Evolutionary conservation across 2,888 invertebrate genomes (phyloP), one percentile per base, ranked within the genome.

Genomic region (Cybosia mesomella): DNA sequence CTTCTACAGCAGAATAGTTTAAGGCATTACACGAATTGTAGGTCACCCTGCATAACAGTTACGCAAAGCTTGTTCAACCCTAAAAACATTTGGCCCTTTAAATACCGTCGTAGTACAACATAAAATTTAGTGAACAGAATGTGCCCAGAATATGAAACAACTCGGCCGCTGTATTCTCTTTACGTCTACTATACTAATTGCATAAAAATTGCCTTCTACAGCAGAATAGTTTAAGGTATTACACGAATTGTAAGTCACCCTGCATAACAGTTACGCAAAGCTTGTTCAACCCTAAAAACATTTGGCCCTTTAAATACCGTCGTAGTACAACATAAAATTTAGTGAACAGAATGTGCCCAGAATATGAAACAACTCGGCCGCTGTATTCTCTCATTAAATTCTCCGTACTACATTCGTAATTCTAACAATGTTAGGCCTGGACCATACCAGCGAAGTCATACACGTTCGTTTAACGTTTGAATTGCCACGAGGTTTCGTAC

Each of bases 341-440:
- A 55, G 36, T 64, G 55, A 64, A 24, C 55, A 54, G 32, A 65
- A 58, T 65, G 58, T 58, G 53, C 34, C 22, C n/a, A n/a, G 32
- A 55, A 59, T 66, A 61, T 61, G 43, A 43, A 61, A 61, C 39
- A 59, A 55, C 22, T 59, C 53, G 54, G 53, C 18, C 43, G 24
- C 21, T 32, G 55, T 57, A 57, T 66, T 28, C 22, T 39, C 28
- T 39, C 60, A 66, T 59, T 61, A 66, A 43, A 66, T 66, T 61
- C 34, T 58, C 34, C 58, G 43, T 65, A 65, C 43, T 49, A 58
- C 58, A 60, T 60, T 60, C 61, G 49, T 54, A 57, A 55, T 67
- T 67, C 43, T 43, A 62, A 67, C 57, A 57, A 67, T 62, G 61
- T 67, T 49, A 28, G 54, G n/a, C 49, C 49, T 9, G n/a, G n/a